These are phyloP conservation scores for Limnephilus marmoratus DNA, from an alignment of 2,888 invertebrate species.

Conservation along the genomic window DNA sequence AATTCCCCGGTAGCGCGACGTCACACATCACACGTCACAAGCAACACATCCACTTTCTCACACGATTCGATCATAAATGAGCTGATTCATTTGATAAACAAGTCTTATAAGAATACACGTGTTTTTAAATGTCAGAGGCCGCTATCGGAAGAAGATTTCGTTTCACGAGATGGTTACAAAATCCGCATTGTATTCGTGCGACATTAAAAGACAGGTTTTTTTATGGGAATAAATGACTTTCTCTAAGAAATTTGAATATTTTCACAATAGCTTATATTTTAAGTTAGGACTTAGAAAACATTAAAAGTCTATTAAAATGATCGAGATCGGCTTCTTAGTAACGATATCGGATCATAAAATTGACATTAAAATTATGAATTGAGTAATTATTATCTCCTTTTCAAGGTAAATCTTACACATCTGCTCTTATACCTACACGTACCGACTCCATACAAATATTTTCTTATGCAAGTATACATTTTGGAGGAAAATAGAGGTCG, in stretches of 20 bases:
- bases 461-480: too few species aligned
- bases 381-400: not conserved
- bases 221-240: constrained; percentile 24
- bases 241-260: constrained; percentile 26
- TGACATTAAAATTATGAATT: not conserved
- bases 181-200: not conserved
- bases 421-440: not conserved
- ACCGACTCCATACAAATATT: too few species aligned
- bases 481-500: too few species aligned
- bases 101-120: not conserved
- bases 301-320: not conserved
- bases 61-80: not conserved
- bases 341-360: not conserved
- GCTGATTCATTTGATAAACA: not conserved
- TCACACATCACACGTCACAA: not conserved
- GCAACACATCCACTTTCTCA: not conserved
- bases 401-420: not conserved
- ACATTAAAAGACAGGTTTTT: constrained; percentile 35
- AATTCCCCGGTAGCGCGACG: not conserved
- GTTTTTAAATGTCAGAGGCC: not conserved
- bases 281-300: not conserved
- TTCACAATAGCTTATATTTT: not conserved
- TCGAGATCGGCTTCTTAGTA: not conserved
- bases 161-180: constrained; percentile 12
- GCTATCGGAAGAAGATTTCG: not conserved